Base-by-base conservation (phyloP, 2,113 vertebrate genomes). In the Emydura subglobosa region DNA sequence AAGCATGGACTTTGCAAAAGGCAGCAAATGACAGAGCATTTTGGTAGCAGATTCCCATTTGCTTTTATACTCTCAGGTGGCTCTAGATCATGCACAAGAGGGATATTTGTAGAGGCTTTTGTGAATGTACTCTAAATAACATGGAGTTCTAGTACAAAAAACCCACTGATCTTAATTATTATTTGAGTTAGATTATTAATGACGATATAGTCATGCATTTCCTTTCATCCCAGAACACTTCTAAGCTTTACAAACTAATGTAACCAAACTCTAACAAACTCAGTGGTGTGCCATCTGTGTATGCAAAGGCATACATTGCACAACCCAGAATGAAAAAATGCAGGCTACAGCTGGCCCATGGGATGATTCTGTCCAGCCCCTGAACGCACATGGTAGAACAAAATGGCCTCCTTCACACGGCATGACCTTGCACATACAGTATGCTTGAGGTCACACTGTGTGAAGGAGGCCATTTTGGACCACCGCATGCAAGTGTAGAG, bases 101-200 rank as follows among this genome's bases (percentile, higher is more conserved):
- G 76, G 25, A 83, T 79, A 55, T n/a, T 93, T 94, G 39, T 55
- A 89, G 39, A 90, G 42, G 3, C 25, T 82, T 83, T 96, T 91
- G 5, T 85, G 39, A 91, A 59, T 74, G 19, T 3, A 1, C 12
- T 79, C 78, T 42, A 92, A 88, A 83, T 10, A 89, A 5, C 2
- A 49, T 94, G 49, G 42, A 8, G 90, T 50, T 94, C 39, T 59
- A 47, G 50, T 0, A 1, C 39, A 53, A 24, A 88, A 94, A 91
- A 54, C 13, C 50, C 1, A 1, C 31, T 94, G 85, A 93, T 91
- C 79, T 61, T 49, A 93, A 83, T 82, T 90, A 79, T 88, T 80
- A 89, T 82, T 83, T 84, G n/a, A 95, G 80, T 93, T 95, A 86
- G 39, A 76, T 54, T 76, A 95, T 83, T 91, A 90, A 92, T 8